Evolutionary conservation across 2,888 invertebrate genomes (phyloP), one percentile per base, ranked within the genome.

Genomic region (Onchidella celtica): DNA sequence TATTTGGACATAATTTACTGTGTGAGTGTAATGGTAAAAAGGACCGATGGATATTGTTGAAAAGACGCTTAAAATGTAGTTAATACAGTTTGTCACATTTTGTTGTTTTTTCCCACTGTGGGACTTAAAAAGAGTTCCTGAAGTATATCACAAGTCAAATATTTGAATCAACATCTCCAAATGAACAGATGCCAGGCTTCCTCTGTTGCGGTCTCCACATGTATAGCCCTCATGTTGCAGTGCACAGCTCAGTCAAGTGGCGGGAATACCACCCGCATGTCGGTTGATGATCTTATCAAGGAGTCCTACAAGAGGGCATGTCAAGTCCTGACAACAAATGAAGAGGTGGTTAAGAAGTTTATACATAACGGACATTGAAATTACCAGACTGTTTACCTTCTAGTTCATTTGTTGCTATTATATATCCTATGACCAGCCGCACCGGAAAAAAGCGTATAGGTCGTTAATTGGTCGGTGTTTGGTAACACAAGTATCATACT

Each of bases 201-300:
- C 0, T 83, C 84, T 57, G 88, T 90, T 3, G 90, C 90, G 14
- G 88, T 90, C 57, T 84, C 87, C 21, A 81, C 84, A n/a, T 86
- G 87, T 4, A 87, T 90, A 75, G 88, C 88, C 9, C 72, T 88
- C n/a, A 89, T 90, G 88, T 70, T 90, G 24, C 86, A 85, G 63
- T 81, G 84, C 75, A 85, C 84, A 24, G 80, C 80, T 1, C 80
- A 81, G 66, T 57, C 36, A 1, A n/a, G 29, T 55, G 38, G 55
- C 14, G 77, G 79, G 21, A 81, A 73, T 9, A 17, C 61, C 3
- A 57, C 77, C 0, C 83, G 83, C 75, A 6, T 47, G 47, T 77
- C 86, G 32, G 84, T 87, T 6, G 85, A 86, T 9, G 38, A 55
- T n/a, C 79, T 89, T 17, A 87, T 87, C 65, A 73, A 83, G 11